Evolutionary conservation across 1,140 invertebrate genomes (phyloP), one percentile per base, ranked within the genome.

Genomic region (Nephotettix cincticeps): DNA sequence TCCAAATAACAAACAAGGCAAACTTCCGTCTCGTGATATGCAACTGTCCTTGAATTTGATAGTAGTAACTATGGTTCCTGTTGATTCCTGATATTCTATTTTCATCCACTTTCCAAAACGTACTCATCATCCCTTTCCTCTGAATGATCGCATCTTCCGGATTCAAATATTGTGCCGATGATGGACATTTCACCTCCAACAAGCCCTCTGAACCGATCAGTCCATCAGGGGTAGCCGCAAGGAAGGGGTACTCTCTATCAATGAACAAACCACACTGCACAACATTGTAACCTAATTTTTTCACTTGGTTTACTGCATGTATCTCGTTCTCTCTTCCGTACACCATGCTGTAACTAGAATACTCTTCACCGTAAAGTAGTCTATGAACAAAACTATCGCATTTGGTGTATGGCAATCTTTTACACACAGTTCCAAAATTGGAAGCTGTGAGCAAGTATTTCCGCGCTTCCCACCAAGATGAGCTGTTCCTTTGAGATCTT

Each of bases 211-310:
- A 56, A 11, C 74, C 77, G 28, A 81, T 73, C 0, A 83, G 40
- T 19, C 82, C 81, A 79, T 84, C 82, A n/a, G 81, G 82, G 3
- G 77, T 75, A 17, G 79, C 80, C 29, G 74, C 82, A 6, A 85
- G 61, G 64, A 73, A 79, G 1, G 76, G 75, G 4, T 73, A 28
- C 45, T 80, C 73, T 11, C 63, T 19, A 71, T 79, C 77, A 47
- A 84, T 76, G 71, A 80, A 81, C 3, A 84, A 73, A 14, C 82
- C 81, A 72, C 79, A 80, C 45, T 72, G 36, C 30, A 73, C 51
- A 11, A 81, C 74, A 67, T 29, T 27, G 14, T 25, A 43, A 21
- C 66, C 36, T 21, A 25, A 0, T 25, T 45, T 13, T 27, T 19
- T 27, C 36, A 29, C 1, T 27, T 51, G 11, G 17, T 11, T 3